Percentiles rank a stretch among this genome's conserved stretches.
Conservation (phyloP, 2,888 invertebrate genomes). For the Asteroscopus sphinx region DNA sequence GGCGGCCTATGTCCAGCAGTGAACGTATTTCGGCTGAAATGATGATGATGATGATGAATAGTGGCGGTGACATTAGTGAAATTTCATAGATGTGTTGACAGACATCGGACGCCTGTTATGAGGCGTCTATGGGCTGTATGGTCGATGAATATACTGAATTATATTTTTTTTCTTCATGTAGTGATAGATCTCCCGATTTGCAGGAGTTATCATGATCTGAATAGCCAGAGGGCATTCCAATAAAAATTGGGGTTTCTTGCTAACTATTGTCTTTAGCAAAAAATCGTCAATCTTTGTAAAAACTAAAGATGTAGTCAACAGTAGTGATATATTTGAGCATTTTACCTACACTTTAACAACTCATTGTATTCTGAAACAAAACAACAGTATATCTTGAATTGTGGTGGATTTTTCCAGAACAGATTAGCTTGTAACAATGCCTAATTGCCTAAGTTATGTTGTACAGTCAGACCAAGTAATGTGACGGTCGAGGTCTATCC, state of each 20-base stretch:
- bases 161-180: too few species aligned
- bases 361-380: conserved; percentile 7
- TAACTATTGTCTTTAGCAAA: conserved; percentile 1
- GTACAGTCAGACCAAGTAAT: background rate
- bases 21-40: too few species aligned
- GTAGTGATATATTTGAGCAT: conserved; percentile 2
- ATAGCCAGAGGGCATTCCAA: too few species aligned
- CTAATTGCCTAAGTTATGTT: background rate
- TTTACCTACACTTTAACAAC: conserved; percentile 1
- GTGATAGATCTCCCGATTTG: background rate
- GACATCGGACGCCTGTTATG: too few species aligned
- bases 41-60: too few species aligned
- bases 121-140: too few species aligned
- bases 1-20: too few species aligned
- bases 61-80: too few species aligned
- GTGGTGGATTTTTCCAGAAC: background rate
- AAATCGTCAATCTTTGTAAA: background rate
- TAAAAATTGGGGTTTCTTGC: background rate
- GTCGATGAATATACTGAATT: too few species aligned
- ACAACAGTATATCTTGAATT: background rate
- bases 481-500: background rate
- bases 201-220: too few species aligned
- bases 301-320: background rate
- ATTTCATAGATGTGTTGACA: too few species aligned
- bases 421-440: conserved; percentile 1